Conservation (phyloP, 2,888 invertebrate genomes). For the Blera fallax region DNA sequence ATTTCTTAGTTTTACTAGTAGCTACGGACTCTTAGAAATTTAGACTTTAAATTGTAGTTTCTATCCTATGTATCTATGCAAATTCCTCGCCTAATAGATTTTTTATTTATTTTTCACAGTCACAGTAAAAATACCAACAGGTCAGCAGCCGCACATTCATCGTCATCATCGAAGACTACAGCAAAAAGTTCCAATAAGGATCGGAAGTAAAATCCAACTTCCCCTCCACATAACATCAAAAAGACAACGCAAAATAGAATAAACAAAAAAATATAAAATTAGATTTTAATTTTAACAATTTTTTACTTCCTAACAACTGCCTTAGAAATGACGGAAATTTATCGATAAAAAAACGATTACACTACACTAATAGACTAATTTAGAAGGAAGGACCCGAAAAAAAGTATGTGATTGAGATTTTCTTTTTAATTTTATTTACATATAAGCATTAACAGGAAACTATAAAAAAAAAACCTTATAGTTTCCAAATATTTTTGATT, state of each 20-base stretch:
- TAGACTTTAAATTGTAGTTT: slow-evolving; percentile 18
- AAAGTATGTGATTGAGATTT: slow-evolving; percentile 32
- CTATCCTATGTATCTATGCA: background rate
- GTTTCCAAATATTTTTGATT: background rate
- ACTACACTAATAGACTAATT: slow-evolving; percentile 43
- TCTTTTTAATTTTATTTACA: background rate
- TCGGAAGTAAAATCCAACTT: slow-evolving; percentile 28
- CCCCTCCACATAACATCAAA: background rate
- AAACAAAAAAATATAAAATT: background rate
- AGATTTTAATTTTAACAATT: background rate
- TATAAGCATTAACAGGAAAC: slow-evolving; percentile 14
- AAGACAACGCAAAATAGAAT: background rate
- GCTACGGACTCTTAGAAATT: background rate
- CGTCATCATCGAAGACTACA: slow-evolving; percentile 48
- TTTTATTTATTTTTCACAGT: slow-evolving; percentile 23
- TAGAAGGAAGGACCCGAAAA: background rate
- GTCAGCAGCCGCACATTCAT: slow-evolving; percentile 38
- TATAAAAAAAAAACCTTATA: background rate
- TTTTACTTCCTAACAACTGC: background rate
- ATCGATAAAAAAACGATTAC: slow-evolving; percentile 14
- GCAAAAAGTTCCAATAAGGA: slow-evolving; percentile 61
- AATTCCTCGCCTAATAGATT: background rate
- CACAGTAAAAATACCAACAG: slow-evolving; percentile 51
- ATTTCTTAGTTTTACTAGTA: slow-evolving; percentile 27
- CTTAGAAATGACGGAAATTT: background rate